Evolutionary conservation across 2,113 vertebrate genomes (phyloP).

Genomic region (Elephas maximus): DNA sequence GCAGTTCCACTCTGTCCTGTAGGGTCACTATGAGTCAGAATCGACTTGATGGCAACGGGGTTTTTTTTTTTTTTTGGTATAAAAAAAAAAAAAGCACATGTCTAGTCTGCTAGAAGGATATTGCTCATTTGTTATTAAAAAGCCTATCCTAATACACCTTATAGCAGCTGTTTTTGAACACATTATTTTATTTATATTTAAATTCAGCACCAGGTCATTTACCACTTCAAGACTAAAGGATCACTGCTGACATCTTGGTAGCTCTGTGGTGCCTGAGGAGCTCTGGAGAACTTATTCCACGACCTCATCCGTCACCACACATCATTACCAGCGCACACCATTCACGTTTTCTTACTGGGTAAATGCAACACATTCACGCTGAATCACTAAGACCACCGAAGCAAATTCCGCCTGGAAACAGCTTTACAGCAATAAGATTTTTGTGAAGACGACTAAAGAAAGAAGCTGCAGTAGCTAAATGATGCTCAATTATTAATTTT

Average conservation of each 20-base stretch:
- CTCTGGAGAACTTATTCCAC: background rate
- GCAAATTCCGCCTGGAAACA: background rate
- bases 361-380: background rate
- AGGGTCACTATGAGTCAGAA: no score
- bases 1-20: no score
- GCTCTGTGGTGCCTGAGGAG: background rate
- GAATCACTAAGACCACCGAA: background rate
- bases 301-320: background rate
- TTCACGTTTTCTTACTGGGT: background rate
- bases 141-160: background rate
- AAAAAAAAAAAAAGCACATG: no score
- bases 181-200: background rate
- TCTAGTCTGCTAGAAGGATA: background rate
- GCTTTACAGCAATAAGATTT: background rate
- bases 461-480: conserved; percentile 7
- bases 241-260: background rate
- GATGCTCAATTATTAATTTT: background rate
- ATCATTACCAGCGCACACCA: background rate
- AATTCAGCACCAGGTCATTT: background rate
- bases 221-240: background rate
- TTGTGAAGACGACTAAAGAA: conserved; percentile 1
- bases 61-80: no score
- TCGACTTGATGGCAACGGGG: no score
- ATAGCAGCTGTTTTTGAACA: background rate
- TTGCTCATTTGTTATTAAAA: background rate